These are phyloP conservation scores for Bombus pyrosoma DNA, from an alignment of 1,140 invertebrate genomes.

Conservation along the genomic window DNA sequence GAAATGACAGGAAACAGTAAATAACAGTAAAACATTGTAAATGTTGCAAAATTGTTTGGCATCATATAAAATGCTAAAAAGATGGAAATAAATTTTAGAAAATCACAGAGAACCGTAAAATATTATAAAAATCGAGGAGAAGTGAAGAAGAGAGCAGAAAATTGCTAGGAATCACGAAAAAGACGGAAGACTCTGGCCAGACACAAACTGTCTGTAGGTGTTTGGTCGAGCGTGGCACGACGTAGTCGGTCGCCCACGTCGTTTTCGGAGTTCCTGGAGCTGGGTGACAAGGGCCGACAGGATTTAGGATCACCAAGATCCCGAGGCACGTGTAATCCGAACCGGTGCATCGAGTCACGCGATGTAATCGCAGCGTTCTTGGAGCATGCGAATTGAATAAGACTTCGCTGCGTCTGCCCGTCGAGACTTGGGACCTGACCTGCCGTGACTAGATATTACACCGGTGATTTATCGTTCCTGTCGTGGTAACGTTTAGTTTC, in stretches of 20 bases:
- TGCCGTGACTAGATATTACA: conserved; percentile 35
- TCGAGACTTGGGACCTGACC: background rate
- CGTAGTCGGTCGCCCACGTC: conserved; percentile 54
- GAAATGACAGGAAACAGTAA: accelerated
- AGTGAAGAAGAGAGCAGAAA: background rate
- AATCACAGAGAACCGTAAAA: background rate
- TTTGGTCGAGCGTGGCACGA: conserved; percentile 2
- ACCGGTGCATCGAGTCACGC: conserved; percentile 61
- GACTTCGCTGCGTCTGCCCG: conserved; percentile 24
- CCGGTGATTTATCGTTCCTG: conserved; percentile 23
- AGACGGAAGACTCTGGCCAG: background rate
- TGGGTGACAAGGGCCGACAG: conserved; percentile 59
- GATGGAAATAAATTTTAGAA: background rate
- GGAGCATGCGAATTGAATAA: conserved; percentile 48
- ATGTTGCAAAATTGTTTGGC: background rate
- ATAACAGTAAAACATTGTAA: background rate
- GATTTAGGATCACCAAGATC: conserved; percentile 61
- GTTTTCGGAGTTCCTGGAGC: conserved; percentile 55
- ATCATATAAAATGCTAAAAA: background rate
- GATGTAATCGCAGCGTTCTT: conserved; percentile 52
- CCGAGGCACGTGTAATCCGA: conserved; percentile 62
- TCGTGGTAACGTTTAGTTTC: conserved; percentile 3
- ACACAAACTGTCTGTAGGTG: background rate
- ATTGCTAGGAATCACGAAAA: too few relatives aligned
- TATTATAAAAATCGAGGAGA: background rate